Evolutionary conservation across 1,140 invertebrate species (phyloP), one percentile per base, ranked within the genome.

Genomic region (Drosophila setifemur): DNA sequence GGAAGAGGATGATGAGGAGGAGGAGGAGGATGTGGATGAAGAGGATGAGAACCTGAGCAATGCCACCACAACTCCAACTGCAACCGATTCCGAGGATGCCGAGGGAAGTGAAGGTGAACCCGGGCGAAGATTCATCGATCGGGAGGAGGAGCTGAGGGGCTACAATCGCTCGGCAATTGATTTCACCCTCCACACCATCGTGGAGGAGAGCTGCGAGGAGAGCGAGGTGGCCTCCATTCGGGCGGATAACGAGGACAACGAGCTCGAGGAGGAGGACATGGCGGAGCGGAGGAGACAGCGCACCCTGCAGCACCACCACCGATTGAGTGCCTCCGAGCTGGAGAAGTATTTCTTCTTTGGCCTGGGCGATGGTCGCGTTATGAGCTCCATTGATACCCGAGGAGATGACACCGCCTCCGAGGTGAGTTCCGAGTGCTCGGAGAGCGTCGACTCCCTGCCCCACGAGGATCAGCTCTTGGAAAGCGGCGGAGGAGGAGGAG

Each of bases 141-240:
- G 95, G 3, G 96, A 96, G 71, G 96, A 96, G 67, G 96, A 97
- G 64, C 92, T 96, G 16, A 91, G 94, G 2, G 95, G 95, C 2
- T 97, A 96, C 76, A 94, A 96, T 79, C 91, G 95, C 11, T 93
- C 95, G 21, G 93, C 94, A 1, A 95, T 97, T 66, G 96, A 97
- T 90, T 97, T 97, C 69, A 97, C 96, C 0, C 91, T 98, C 43
- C 96, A 98, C 73, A 98, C 97, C 0, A 98, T 98, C 70, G 94
- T 97, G 0, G 97, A 98, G 91, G 97, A 98, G 90, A 97, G 96
- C 60, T 97, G 96, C 86, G 97, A 98, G 90, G 97, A 98, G 89
- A 97, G 94, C 88, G 95, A 96, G 90, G 93, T 94, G 37, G 95
- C 95, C 79, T 90, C 85, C 2, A 55, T 87, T 48, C 45, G 88